A percentile compares a stretch with the other conserved stretches of the same genome.
These are phyloP conservation scores for Drosophila merina DNA, from an alignment of 2,888 invertebrate species.

Conservation along the genomic window DNA sequence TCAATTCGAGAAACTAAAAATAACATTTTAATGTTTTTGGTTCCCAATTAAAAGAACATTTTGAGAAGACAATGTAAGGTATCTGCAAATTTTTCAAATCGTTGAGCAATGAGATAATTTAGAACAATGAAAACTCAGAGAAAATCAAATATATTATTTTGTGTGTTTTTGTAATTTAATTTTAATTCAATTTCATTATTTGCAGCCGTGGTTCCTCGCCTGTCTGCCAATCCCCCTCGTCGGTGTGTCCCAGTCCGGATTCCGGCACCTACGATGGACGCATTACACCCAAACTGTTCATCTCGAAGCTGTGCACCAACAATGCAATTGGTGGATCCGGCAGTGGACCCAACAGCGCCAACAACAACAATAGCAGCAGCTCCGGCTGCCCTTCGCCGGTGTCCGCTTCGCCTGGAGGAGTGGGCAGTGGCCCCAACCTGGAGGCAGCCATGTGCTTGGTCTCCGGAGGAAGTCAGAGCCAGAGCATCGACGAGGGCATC, in stretches of 20 bases:
- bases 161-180: background rate
- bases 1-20: slow-evolving; percentile 12
- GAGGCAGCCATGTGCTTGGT: slow-evolving; percentile 52
- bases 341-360: slow-evolving; percentile 19
- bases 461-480: slow-evolving; percentile 78
- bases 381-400: slow-evolving; percentile 82
- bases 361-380: slow-evolving; percentile 66
- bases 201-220: slow-evolving; percentile 83
- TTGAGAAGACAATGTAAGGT: slow-evolving; percentile 6
- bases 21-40: slow-evolving; percentile 5
- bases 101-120: background rate
- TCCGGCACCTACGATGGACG: slow-evolving; percentile 84
- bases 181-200: background rate
- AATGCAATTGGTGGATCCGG: slow-evolving; percentile 62
- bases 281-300: slow-evolving; percentile 83
- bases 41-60: slow-evolving; percentile 16
- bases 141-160: background rate
- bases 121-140: background rate
- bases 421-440: slow-evolving; percentile 41
- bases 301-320: slow-evolving; percentile 82
- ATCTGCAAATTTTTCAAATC: background rate
- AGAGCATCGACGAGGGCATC: slow-evolving; percentile 79
- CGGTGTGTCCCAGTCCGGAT: slow-evolving; percentile 84
- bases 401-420: slow-evolving; percentile 79
- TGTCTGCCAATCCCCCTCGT: slow-evolving; percentile 84